Evolutionary conservation across 2,888 invertebrate genomes (phyloP).

Genomic region (Coleophora flavipennella): DNA sequence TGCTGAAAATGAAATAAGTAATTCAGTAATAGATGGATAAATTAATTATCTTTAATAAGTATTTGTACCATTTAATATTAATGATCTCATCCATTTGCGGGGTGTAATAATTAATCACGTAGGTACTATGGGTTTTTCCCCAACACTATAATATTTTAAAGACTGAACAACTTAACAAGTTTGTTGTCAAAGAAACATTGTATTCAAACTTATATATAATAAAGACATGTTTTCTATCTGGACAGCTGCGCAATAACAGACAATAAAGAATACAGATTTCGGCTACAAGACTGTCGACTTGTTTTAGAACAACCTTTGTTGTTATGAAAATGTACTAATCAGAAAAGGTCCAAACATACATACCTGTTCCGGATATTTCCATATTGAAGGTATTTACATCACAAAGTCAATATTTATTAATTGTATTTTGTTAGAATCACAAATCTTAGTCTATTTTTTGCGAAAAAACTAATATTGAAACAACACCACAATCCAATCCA

Average conservation of each 20-base stretch:
- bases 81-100: slow-evolving; percentile 10
- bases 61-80: slow-evolving; percentile 3
- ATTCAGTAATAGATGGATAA: too few species aligned
- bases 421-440: too few species aligned
- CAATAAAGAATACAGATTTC: background rate
- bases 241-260: background rate
- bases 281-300: background rate
- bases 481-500: too few species aligned
- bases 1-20: slow-evolving; percentile 42
- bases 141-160: background rate
- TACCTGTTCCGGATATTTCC: slow-evolving; percentile 59
- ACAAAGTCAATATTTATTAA: background rate
- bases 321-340: background rate
- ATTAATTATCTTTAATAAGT: too few species aligned
- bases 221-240: background rate
- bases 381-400: slow-evolving; percentile 23
- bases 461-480: too few species aligned
- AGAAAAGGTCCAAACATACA: slow-evolving; percentile 10
- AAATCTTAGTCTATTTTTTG: too few species aligned
- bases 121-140: background rate
- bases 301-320: background rate
- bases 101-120: slow-evolving; percentile 7
- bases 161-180: slow-evolving; percentile 28
- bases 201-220: background rate
- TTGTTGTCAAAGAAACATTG: slow-evolving; percentile 44